phyloP scores from a whole-genome alignment of 1,140 invertebrate genomes.

The Arctopsyche grandis region DNA sequence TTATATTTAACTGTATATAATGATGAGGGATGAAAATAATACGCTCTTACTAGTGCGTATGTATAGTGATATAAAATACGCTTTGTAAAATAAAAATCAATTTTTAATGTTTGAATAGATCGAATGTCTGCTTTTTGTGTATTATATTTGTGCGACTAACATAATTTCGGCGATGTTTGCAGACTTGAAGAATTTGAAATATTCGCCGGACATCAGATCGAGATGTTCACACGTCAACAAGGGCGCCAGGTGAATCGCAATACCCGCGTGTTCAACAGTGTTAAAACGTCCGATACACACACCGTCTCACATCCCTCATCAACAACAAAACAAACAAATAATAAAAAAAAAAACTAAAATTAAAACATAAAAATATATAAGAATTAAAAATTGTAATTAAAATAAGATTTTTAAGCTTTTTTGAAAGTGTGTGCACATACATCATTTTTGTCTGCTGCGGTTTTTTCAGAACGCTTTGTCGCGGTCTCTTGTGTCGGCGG shows the following conservation, averaged over 20 bases:
- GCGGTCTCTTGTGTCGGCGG: slow-evolving; percentile 3
- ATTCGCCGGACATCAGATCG: slow-evolving; percentile 6
- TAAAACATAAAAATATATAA: neutral
- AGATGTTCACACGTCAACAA: neutral
- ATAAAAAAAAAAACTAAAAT: neutral
- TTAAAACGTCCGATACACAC: neutral
- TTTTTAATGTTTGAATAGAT: no score
- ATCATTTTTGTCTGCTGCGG: slow-evolving; percentile 14
- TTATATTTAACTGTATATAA: no score
- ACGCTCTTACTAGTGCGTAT: no score
- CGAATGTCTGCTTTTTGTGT: no score
- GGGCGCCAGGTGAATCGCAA: neutral
- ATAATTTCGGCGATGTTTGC: neutral
- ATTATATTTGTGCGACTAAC: neutral
- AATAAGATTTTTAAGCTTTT: neutral
- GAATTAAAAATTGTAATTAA: neutral
- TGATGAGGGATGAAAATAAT: no score
- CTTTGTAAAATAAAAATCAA: no score
- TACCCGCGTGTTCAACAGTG: slow-evolving; percentile 14
- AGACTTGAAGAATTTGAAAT: slow-evolving; percentile 8
- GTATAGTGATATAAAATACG: no score
- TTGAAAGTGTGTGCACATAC: slow-evolving; percentile 16
- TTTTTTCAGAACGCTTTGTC: slow-evolving; percentile 24
- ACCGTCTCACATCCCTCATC: neutral
- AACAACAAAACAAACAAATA: no score